A percentile compares a stretch with the other conserved stretches of the same genome.
Conservation (phyloP, 2,113 vertebrate species). For the Lethenteron camtschaticum region DNA sequence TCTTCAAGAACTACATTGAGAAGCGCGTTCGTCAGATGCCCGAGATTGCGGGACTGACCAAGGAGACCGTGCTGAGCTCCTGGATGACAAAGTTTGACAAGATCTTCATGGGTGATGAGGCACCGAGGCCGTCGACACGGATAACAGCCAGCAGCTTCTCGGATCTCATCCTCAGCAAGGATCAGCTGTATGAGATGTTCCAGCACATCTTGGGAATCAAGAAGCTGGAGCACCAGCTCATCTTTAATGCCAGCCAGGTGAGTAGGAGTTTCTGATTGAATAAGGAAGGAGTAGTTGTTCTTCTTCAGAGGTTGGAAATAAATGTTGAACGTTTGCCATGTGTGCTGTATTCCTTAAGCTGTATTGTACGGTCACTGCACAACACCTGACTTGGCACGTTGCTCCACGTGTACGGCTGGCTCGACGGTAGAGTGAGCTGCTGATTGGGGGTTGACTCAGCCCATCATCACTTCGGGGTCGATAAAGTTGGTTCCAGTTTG, state of each 20-base stretch:
- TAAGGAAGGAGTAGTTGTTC: neutral
- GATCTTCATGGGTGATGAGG: constrained; percentile 52
- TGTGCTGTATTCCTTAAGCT: too few relatives aligned
- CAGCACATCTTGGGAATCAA: constrained; percentile 75
- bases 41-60: constrained; percentile 85
- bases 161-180: constrained; percentile 89
- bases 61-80: constrained; percentile 83
- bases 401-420: too few relatives aligned
- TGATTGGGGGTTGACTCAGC: too few relatives aligned
- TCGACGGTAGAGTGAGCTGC: too few relatives aligned
- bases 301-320: neutral
- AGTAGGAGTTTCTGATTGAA: neutral
- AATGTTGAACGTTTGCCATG: neutral
- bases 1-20: constrained; percentile 97
- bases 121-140: constrained; percentile 22
- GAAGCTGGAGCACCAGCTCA: constrained; percentile 81
- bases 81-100: constrained; percentile 91
- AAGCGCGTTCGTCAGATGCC: constrained; percentile 76
- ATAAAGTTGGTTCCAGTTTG: too few relatives aligned
- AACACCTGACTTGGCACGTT: too few relatives aligned
- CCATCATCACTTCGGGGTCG: too few relatives aligned
- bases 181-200: constrained; percentile 95
- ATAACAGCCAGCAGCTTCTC: constrained; percentile 23
- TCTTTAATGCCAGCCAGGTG: constrained; percentile 93
- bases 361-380: too few relatives aligned